Percentiles rank a stretch among this genome's conserved stretches.
Conservation (phyloP, 2,113 vertebrate species). For the Mesocricetus auratus region DNA sequence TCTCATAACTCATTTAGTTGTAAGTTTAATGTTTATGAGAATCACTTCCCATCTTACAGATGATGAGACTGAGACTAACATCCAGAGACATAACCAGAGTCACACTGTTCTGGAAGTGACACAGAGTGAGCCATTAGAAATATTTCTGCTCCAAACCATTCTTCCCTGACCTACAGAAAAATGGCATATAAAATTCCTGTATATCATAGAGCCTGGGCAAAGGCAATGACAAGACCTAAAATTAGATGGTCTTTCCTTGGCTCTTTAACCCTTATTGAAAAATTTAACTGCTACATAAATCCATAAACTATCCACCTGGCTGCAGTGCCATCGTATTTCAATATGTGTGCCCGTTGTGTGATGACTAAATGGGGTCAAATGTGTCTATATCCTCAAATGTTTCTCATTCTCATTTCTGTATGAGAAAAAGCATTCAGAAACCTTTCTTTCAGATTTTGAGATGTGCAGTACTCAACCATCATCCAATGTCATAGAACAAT, state of each 20-base stretch:
- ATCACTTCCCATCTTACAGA: neutral
- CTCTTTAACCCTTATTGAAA: neutral
- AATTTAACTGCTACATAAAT: neutral
- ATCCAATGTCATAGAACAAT: neutral
- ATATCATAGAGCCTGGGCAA: neutral
- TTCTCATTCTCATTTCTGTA: neutral
- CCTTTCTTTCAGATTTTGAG: neutral
- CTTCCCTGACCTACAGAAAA: neutral
- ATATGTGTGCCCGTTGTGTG: neutral
- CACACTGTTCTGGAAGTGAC: neutral
- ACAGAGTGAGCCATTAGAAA: neutral
- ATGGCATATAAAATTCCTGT: neutral
- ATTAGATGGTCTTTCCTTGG: neutral
- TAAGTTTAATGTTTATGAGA: neutral
- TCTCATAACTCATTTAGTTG: constrained; percentile 6
- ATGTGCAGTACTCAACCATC: neutral
- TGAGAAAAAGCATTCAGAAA: neutral
- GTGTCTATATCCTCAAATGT: neutral
- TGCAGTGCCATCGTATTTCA: neutral
- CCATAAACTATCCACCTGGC: neutral
- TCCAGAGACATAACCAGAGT: constrained; percentile 35
- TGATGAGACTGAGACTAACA: neutral
- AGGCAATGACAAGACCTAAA: neutral
- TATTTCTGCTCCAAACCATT: neutral
- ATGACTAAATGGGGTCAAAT: neutral